phyloP scores from a whole-genome alignment of 2,113 vertebrate species.

The Salvator merianae region DNA sequence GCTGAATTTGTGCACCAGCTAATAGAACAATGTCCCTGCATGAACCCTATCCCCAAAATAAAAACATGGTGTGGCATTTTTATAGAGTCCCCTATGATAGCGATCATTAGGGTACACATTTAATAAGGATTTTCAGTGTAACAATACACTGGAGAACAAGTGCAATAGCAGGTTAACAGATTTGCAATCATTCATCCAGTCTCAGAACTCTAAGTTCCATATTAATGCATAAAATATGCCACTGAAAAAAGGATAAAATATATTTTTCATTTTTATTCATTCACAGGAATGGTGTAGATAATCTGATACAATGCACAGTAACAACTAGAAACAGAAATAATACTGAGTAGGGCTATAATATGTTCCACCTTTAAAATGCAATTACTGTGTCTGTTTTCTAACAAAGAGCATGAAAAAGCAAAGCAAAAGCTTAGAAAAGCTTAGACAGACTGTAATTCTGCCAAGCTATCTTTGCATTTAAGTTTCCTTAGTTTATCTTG shows the following conservation, averaged over 20 bases:
- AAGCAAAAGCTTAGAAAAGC: background rate
- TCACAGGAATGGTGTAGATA: background rate
- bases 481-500: no score
- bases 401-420: background rate
- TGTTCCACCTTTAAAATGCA: background rate
- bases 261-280: background rate
- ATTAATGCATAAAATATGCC: background rate
- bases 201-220: background rate
- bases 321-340: background rate
- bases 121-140: background rate
- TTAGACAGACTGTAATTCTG: no score
- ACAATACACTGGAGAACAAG: background rate
- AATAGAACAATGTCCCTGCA: background rate
- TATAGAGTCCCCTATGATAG: background rate
- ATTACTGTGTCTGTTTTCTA: background rate
- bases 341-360: background rate
- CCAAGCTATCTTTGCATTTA: no score
- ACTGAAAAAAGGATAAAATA: background rate
- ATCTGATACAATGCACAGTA: background rate
- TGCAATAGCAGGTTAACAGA: background rate
- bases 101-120: background rate
- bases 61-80: background rate
- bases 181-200: background rate
- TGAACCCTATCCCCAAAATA: background rate
- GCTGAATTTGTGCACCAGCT: slow-evolving; percentile 27